Conservation (phyloP, 2,113 vertebrate species). For the Elephas maximus region DNA sequence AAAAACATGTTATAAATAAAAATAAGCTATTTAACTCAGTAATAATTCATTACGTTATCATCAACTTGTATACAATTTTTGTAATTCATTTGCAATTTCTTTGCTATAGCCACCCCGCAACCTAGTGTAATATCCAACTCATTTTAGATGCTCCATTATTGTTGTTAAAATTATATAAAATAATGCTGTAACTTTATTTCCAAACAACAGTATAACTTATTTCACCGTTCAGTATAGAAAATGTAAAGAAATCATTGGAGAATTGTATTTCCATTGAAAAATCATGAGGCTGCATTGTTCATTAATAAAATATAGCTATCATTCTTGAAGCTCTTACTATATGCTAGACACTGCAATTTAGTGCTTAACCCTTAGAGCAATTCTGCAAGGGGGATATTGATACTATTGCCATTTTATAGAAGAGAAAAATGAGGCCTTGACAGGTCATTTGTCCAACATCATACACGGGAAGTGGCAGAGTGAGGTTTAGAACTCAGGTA, state of each 20-base stretch:
- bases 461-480: background rate
- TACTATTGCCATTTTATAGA: background rate
- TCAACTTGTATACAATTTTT: background rate
- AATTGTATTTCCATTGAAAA: conserved; percentile 31
- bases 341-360: background rate
- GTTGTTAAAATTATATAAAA: background rate
- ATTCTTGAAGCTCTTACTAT: background rate
- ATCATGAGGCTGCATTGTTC: background rate
- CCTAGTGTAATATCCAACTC: background rate
- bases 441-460: conserved; percentile 33
- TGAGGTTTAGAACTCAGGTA: background rate
- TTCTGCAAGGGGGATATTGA: background rate
- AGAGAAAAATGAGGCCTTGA: conserved; percentile 7
- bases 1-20: background rate
- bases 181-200: conserved; percentile 21
- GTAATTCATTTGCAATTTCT: background rate
- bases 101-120: background rate
- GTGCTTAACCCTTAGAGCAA: background rate
- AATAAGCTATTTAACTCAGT: background rate
- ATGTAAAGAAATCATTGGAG: background rate
- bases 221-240: background rate
- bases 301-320: conserved; percentile 10
- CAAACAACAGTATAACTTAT: background rate
- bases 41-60: background rate
- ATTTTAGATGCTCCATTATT: background rate